Percentiles rank a stretch among this genome's conserved stretches.
Evolutionary conservation across 2,113 vertebrate species (phyloP).

Genomic region (Machaerirhynchus nigripectus): DNA sequence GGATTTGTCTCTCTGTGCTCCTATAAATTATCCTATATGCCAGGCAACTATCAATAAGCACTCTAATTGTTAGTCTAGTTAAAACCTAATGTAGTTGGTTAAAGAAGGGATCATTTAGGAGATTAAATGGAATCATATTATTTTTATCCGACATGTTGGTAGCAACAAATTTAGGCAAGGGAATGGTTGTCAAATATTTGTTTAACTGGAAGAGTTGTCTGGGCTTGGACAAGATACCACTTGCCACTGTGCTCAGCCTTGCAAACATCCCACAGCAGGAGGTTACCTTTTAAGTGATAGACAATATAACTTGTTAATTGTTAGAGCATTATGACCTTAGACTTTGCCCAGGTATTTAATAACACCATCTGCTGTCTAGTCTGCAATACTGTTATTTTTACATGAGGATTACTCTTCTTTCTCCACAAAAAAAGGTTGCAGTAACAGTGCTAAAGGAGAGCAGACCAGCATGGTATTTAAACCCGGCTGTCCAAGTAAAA

Average conservation of each 20-base stretch:
- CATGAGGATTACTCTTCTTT: constrained; percentile 54
- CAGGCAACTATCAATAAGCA: background rate
- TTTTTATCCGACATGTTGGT: background rate
- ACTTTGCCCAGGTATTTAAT: constrained; percentile 69
- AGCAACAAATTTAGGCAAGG: constrained; percentile 45
- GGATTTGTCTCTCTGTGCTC: background rate
- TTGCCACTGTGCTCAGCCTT: background rate
- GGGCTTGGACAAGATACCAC: constrained; percentile 4
- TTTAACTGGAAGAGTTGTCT: constrained; percentile 19
- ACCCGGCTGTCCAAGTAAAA: background rate
- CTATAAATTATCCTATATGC: background rate
- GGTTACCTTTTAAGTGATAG: constrained; percentile 61
- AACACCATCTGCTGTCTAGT: constrained; percentile 66
- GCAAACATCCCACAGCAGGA: constrained; percentile 22
- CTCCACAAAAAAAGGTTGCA: constrained; percentile 49
- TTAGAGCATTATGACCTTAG: constrained; percentile 64
- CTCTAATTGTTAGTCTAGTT: background rate
- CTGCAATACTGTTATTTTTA: constrained; percentile 41
- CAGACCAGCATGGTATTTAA: constrained; percentile 38
- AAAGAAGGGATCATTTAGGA: background rate
- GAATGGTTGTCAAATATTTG: constrained; percentile 42
- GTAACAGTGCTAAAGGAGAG: constrained; percentile 25
- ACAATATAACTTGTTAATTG: constrained; percentile 63
- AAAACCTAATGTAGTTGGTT: background rate
- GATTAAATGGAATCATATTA: background rate